phyloP scores from a whole-genome alignment of 2,888 invertebrate genomes.

The Tupiocoris notatus region DNA sequence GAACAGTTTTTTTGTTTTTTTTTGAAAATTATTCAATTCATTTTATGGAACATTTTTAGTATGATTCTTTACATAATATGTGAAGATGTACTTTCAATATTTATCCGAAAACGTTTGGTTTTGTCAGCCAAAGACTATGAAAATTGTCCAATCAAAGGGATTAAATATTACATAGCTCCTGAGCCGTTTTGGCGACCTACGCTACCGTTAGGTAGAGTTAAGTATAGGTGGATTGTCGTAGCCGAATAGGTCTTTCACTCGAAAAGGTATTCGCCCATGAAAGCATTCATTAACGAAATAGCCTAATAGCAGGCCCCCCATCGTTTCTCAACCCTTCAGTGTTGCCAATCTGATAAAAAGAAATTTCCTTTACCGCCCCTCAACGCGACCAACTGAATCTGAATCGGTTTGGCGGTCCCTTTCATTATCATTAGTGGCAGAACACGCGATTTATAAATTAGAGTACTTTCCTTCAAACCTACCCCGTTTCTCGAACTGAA shows the following conservation, averaged over 20 bases:
- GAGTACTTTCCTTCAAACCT: neutral
- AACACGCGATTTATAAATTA: neutral
- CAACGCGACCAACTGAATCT: too few species aligned
- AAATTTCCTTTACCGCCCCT: neutral
- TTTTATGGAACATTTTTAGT: too few species aligned
- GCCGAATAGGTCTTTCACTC: too few species aligned
- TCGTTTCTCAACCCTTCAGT: neutral
- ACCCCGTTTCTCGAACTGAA: neutral
- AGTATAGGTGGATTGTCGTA: too few species aligned
- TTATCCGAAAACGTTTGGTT: too few species aligned
- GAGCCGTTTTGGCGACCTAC: neutral
- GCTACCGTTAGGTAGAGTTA: neutral
- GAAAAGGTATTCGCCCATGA: neutral
- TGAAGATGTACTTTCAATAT: too few species aligned
- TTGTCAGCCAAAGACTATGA: too few species aligned
- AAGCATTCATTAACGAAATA: neutral
- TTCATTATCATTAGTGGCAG: neutral
- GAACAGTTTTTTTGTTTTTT: too few species aligned
- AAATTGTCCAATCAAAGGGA: too few species aligned
- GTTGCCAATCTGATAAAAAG: neutral
- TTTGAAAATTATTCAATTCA: too few species aligned
- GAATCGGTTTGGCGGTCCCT: neutral
- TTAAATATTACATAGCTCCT: too few species aligned
- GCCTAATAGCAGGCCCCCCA: neutral
- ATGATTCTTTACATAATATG: too few species aligned